phyloP scores from a whole-genome alignment of 2,797 vertebrate genomes.

The Eospalax fontanierii region DNA sequence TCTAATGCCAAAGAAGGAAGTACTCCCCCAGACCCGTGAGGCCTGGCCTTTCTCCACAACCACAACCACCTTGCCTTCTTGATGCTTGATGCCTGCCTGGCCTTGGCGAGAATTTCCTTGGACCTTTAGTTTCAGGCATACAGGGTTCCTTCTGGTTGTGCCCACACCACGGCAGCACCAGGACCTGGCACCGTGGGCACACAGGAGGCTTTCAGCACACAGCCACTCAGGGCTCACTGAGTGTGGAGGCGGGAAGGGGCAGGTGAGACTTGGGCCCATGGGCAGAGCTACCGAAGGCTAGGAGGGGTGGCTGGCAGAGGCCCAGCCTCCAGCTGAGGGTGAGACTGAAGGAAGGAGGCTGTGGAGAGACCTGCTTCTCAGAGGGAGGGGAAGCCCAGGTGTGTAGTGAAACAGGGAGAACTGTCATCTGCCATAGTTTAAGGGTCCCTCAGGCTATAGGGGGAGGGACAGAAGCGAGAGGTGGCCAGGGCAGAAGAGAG shows the following conservation, averaged over 20 bases:
- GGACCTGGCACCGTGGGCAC: neutral
- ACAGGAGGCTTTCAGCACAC: neutral
- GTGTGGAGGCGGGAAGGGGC: too few species aligned
- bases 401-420: neutral
- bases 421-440: neutral
- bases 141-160: neutral
- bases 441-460: neutral
- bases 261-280: neutral
- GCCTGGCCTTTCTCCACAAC: neutral
- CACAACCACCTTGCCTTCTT: neutral
- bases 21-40: accelerated
- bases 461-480: neutral
- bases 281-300: neutral
- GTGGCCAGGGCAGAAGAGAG: neutral
- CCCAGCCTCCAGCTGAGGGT: neutral
- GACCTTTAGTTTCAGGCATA: neutral
- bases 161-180: accelerated
- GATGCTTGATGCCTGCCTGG: accelerated
- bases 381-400: neutral
- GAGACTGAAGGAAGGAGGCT: neutral
- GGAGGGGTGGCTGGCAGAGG: neutral
- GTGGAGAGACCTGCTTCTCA: neutral
- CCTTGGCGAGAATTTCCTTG: neutral
- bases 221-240: accelerated
- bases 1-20: neutral